phyloP scores from a whole-genome alignment of 2,888 invertebrate genomes.

The Drosophila birchii region DNA sequence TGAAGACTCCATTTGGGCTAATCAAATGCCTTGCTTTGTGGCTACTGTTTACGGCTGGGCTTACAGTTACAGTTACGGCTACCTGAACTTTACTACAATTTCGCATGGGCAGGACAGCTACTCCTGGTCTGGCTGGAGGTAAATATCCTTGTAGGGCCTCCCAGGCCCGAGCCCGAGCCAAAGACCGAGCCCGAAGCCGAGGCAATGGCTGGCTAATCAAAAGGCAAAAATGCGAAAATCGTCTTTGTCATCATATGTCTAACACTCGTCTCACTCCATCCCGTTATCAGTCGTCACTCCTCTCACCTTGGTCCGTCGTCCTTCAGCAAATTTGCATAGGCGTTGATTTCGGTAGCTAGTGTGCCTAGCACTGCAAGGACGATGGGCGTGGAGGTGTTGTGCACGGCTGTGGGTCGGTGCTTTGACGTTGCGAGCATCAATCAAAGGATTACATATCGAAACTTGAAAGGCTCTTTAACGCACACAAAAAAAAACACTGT shows the following conservation, averaged over 20 bases:
- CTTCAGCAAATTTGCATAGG: constrained; percentile 70
- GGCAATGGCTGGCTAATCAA: constrained; percentile 62
- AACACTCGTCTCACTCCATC: constrained; percentile 48
- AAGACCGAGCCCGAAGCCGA: not conserved
- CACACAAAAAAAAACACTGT: constrained; percentile 38
- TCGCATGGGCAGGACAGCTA: constrained; percentile 29
- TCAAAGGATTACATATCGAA: constrained; percentile 81
- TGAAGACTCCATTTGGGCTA: constrained; percentile 47
- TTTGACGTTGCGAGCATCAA: constrained; percentile 70
- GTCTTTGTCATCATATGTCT: constrained; percentile 78
- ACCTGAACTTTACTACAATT: constrained; percentile 64
- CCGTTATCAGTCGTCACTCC: constrained; percentile 34
- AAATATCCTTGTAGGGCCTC: constrained; percentile 27
- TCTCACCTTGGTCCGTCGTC: constrained; percentile 16
- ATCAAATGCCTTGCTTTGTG: constrained; percentile 76
- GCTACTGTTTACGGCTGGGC: constrained; percentile 52
- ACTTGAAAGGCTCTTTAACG: constrained; percentile 71
- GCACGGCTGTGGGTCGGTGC: constrained; percentile 27
- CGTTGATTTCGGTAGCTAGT: constrained; percentile 67
- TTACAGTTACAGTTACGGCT: constrained; percentile 28
- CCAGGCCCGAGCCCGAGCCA: not conserved
- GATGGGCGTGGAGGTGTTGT: constrained; percentile 37
- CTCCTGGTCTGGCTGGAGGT: not conserved
- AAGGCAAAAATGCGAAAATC: constrained; percentile 77
- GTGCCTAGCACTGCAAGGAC: constrained; percentile 32